These are phyloP conservation scores for Stomatorhinus ivindoensis DNA, from an alignment of 2,113 vertebrate species.

Conservation along the genomic window DNA sequence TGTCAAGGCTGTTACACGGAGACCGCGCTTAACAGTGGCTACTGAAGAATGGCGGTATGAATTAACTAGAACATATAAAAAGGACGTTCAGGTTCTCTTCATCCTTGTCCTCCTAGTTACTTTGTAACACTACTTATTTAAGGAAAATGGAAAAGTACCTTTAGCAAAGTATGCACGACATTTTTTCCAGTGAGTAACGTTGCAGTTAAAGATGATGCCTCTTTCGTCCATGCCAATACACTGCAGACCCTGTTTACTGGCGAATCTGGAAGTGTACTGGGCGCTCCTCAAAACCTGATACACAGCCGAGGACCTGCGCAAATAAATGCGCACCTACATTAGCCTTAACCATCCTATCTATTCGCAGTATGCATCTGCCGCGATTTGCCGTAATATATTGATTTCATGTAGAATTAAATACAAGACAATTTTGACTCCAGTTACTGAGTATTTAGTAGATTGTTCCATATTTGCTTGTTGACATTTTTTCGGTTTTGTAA, in stretches of 20 bases:
- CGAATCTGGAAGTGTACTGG: conserved; percentile 76
- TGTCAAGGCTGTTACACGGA: conserved; percentile 65
- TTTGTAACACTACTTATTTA: neutral
- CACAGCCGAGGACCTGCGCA: conserved; percentile 71
- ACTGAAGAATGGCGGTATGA: neutral
- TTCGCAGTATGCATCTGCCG: neutral
- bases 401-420: neutral
- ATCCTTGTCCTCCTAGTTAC: neutral
- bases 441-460: neutral
- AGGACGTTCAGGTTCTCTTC: neutral
- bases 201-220: conserved; percentile 88
- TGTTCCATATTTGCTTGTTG: neutral
- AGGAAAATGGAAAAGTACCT: conserved; percentile 57
- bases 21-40: neutral
- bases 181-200: conserved; percentile 74
- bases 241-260: conserved; percentile 73
- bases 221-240: conserved; percentile 88
- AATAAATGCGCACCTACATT: neutral
- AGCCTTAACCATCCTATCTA: neutral
- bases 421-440: neutral
- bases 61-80: neutral
- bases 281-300: conserved; percentile 77
- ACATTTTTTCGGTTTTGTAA: neutral
- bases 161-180: conserved; percentile 76
- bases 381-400: neutral